These are phyloP conservation scores for Echeneis naucrates DNA, from an alignment of 2,797 vertebrate genomes.

Conservation along the genomic window DNA sequence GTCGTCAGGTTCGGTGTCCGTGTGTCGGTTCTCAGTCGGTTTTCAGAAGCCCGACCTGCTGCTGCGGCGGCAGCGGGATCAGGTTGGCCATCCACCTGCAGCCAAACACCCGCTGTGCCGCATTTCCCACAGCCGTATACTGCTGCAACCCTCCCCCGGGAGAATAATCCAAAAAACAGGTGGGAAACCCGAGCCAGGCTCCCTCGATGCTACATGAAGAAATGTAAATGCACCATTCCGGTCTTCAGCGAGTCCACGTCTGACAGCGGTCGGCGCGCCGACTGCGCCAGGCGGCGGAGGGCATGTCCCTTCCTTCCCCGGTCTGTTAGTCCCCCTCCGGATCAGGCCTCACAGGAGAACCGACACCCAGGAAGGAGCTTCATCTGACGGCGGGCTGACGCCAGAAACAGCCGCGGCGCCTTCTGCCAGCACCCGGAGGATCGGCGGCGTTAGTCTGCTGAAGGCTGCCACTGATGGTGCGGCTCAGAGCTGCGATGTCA, in stretches of 20 bases:
- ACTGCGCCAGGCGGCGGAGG: slow-evolving; percentile 52
- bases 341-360: neutral
- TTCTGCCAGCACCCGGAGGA: slow-evolving; percentile 24
- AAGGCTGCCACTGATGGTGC: slow-evolving; percentile 48
- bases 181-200: neutral
- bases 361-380: neutral
- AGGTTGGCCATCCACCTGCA: slow-evolving; percentile 85
- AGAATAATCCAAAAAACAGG: neutral
- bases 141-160: neutral
- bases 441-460: slow-evolving; percentile 23
- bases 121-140: slow-evolving; percentile 49
- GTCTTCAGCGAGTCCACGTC: slow-evolving; percentile 37
- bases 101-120: slow-evolving; percentile 59
- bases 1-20: neutral
- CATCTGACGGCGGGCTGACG: neutral
- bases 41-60: slow-evolving; percentile 34
- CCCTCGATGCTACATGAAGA: neutral
- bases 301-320: slow-evolving; percentile 52
- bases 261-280: slow-evolving; percentile 56
- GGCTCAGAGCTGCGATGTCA: slow-evolving; percentile 42
- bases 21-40: slow-evolving; percentile 12
- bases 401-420: slow-evolving; percentile 1
- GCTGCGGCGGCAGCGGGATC: slow-evolving; percentile 51
- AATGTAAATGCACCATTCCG: slow-evolving; percentile 24
- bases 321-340: neutral